Percentiles rank a stretch among this genome's conserved stretches.
These are phyloP conservation scores for Nycticebus coucang DNA, from an alignment of 2,113 vertebrate species.

Conservation along the genomic window DNA sequence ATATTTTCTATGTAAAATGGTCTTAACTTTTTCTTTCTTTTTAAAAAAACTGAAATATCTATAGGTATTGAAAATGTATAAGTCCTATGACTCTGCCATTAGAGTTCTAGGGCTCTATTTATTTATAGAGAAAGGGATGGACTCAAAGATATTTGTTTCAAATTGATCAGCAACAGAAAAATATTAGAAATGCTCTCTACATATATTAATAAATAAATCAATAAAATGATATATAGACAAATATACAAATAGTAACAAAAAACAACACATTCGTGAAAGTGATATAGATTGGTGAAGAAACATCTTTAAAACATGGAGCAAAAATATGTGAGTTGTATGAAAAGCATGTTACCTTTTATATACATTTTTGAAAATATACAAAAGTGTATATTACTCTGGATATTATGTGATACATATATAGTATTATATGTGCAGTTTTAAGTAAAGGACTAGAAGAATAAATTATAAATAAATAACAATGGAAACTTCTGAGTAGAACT, in stretches of 20 bases:
- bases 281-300: background rate
- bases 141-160: background rate
- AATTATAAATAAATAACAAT: background rate
- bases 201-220: background rate
- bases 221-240: background rate
- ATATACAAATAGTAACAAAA: background rate
- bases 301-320: background rate
- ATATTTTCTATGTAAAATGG: background rate
- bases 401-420: too few species aligned
- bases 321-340: background rate
- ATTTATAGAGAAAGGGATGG: background rate
- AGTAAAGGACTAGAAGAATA: background rate
- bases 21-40: background rate
- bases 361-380: background rate
- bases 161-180: background rate
- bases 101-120: background rate
- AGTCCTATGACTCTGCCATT: background rate
- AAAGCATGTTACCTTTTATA: background rate
- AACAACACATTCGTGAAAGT: background rate
- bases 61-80: background rate
- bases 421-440: background rate
- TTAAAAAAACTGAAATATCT: background rate
- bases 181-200: background rate
- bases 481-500: background rate
- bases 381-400: background rate